Conservation (phyloP, 2,113 vertebrate species). For the Cinclus mexicanus region DNA sequence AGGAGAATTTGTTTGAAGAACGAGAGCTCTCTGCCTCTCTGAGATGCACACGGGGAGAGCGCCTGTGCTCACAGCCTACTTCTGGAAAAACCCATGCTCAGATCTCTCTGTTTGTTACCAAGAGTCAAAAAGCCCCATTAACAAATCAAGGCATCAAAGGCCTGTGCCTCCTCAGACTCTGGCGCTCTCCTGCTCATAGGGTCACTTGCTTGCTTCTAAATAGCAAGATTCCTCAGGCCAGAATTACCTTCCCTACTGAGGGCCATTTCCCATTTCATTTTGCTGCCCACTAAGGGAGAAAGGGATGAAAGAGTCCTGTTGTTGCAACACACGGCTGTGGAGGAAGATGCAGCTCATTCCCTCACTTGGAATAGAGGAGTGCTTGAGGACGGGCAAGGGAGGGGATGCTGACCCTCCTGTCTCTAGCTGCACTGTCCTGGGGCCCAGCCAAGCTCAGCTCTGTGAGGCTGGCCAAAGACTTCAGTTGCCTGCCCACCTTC, state of each 20-base stretch:
- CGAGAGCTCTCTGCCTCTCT: background rate
- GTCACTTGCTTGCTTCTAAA: constrained; percentile 52
- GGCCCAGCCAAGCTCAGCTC: background rate
- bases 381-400: background rate
- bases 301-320: background rate
- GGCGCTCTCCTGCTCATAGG: background rate
- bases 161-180: background rate
- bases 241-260: constrained; percentile 28
- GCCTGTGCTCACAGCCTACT: background rate
- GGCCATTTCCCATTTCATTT: background rate
- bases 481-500: rapidly evolving
- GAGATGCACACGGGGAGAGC: background rate
- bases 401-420: background rate
- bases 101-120: constrained; percentile 57
- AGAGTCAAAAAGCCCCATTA: constrained; percentile 61
- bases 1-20: constrained; percentile 71
- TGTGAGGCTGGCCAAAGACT: background rate
- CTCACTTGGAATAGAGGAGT: background rate
- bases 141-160: constrained; percentile 72
- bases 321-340: background rate
- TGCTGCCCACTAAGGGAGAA: background rate
- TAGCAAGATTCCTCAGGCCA: constrained; percentile 33
- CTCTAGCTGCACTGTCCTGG: rapidly evolving
- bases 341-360: background rate
- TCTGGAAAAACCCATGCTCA: constrained; percentile 29